Conservation (phyloP, 1,140 invertebrate species). For the Sinella curviseta region DNA sequence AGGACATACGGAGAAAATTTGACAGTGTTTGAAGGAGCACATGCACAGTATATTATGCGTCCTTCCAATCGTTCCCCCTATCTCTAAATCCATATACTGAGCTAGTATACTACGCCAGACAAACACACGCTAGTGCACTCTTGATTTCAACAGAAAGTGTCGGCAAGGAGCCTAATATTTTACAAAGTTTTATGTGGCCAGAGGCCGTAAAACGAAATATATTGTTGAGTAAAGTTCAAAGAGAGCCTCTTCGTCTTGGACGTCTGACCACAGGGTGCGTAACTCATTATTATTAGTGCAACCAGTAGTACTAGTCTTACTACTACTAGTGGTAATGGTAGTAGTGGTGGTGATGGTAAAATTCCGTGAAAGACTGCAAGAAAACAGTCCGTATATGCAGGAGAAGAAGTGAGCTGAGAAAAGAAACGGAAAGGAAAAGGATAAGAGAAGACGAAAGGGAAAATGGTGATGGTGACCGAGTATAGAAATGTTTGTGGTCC, state of each 20-base stretch:
- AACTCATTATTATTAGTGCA: conserved; percentile 26
- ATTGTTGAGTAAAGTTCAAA: conserved; percentile 25
- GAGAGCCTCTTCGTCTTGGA: conserved; percentile 9
- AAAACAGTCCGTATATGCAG: neutral
- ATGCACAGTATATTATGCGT: no score
- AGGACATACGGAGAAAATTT: no score
- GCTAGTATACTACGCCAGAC: no score
- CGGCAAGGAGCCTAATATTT: conserved; percentile 19
- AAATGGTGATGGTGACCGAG: neutral
- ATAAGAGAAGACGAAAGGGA: neutral
- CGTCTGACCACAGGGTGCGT: conserved; percentile 23
- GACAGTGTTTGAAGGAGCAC: no score
- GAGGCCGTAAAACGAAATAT: conserved; percentile 23
- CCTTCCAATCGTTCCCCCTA: no score
- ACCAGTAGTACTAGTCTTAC: conserved; percentile 1
- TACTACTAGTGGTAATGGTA: no score
- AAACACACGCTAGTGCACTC: neutral
- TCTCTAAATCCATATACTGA: no score
- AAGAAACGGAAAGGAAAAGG: neutral
- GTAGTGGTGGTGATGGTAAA: neutral
- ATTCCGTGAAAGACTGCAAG: neutral
- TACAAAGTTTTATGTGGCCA: conserved; percentile 27
- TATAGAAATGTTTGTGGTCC: neutral
- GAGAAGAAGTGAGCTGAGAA: neutral
- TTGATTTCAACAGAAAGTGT: neutral